These are phyloP conservation scores for Meteorus colon DNA, from an alignment of 2,888 invertebrate genomes.

Conservation along the genomic window DNA sequence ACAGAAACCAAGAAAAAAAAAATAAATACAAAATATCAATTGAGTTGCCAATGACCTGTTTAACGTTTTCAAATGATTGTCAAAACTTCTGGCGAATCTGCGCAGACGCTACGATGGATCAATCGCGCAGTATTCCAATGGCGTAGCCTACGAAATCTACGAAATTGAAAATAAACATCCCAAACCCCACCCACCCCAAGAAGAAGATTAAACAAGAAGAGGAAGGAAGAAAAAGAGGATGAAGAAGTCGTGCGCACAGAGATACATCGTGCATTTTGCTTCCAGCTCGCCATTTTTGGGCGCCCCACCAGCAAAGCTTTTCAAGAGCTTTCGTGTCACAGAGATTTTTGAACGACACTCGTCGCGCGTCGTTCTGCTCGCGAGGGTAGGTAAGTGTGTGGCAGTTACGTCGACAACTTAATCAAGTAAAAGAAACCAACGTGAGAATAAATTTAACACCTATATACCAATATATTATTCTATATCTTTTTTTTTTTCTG, in stretches of 20 bases:
- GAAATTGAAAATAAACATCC: slow-evolving; percentile 31
- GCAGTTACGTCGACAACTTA: background rate
- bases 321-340: slow-evolving; percentile 50
- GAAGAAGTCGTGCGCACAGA: slow-evolving; percentile 39
- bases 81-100: slow-evolving; percentile 17
- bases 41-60: slow-evolving; percentile 11
- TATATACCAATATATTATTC: background rate
- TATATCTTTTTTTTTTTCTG: slow-evolving; percentile 11
- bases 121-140: slow-evolving; percentile 31
- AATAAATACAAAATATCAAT: background rate
- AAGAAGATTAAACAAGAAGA: slow-evolving; percentile 21
- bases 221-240: slow-evolving; percentile 18
- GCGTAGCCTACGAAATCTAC: slow-evolving; percentile 9
- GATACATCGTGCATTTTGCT: slow-evolving; percentile 50
- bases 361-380: slow-evolving; percentile 72
- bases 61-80: slow-evolving; percentile 13
- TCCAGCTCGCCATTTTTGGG: slow-evolving; percentile 72
- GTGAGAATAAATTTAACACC: slow-evolving; percentile 36
- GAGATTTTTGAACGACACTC: slow-evolving; percentile 62
- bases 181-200: slow-evolving; percentile 17
- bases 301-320: slow-evolving; percentile 67
- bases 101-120: slow-evolving; percentile 31
- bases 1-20: background rate
- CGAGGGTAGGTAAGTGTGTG: slow-evolving; percentile 72
- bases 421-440: slow-evolving; percentile 13